Percentiles rank a stretch among this genome's conserved stretches.
phyloP scores from a whole-genome alignment of 2,797 vertebrate genomes.

The Picus viridis region DNA sequence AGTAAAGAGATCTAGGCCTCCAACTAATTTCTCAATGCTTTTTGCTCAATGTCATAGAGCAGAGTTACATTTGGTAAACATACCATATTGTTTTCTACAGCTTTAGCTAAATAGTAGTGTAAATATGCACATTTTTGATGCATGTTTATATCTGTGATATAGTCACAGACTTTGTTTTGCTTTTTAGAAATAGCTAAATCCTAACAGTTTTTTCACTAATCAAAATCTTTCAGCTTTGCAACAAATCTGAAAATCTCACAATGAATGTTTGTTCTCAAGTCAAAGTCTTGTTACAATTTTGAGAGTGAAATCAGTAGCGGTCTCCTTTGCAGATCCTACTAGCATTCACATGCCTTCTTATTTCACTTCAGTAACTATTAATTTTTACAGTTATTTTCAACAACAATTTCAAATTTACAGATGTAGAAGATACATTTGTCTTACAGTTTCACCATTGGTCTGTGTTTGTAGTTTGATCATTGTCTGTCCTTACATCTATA shows the following conservation, averaged over 20 bases:
- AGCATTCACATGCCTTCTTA: not conserved
- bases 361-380: not conserved
- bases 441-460: not conserved
- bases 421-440: constrained; percentile 57
- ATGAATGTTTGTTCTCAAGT: not conserved
- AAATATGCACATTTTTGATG: not conserved
- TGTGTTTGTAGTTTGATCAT: not conserved
- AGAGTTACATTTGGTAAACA: not conserved
- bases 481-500: not conserved
- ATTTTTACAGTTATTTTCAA: constrained; percentile 2
- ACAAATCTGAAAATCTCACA: not conserved
- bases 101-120: not conserved
- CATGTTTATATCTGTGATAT: not conserved
- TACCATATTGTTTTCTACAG: not conserved
- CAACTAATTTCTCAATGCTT: constrained; percentile 1
- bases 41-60: not conserved
- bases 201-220: not conserved
- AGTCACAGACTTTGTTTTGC: constrained; percentile 16
- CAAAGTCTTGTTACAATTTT: constrained; percentile 6
- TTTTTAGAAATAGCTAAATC: not conserved
- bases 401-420: not conserved
- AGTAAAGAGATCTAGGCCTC: not conserved
- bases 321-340: constrained; percentile 15
- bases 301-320: not conserved
- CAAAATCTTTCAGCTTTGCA: not conserved